Percentiles rank a stretch among this genome's conserved stretches.
These are phyloP conservation scores for Aradophagus sp. DNA, from an alignment of 1,140 invertebrate genomes.

Conservation along the genomic window DNA sequence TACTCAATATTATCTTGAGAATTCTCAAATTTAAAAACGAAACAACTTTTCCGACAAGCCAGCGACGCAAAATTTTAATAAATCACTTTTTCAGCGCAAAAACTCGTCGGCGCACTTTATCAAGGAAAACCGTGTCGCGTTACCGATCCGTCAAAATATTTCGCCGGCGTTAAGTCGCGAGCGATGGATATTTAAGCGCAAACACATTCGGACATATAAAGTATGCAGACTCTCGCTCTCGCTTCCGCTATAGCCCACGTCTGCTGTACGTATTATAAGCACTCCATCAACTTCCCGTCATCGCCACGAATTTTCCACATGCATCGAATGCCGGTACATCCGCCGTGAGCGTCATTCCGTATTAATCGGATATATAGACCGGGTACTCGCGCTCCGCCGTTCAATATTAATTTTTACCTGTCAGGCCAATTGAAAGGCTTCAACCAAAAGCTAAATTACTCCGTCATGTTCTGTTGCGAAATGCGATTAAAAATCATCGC, in stretches of 20 bases:
- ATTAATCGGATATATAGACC: slow-evolving; percentile 54
- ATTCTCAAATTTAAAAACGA: too few species aligned
- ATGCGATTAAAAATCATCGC: slow-evolving; percentile 6
- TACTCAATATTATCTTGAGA: too few species aligned
- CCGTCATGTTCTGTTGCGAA: slow-evolving; percentile 28
- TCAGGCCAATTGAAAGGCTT: slow-evolving; percentile 46
- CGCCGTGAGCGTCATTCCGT: slow-evolving; percentile 55
- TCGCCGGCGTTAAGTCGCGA: slow-evolving; percentile 2
- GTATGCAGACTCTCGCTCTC: slow-evolving; percentile 49
- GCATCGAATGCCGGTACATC: slow-evolving; percentile 57
- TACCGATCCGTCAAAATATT: too few species aligned
- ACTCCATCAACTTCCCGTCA: slow-evolving; percentile 69
- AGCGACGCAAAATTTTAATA: too few species aligned
- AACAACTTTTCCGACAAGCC: too few species aligned
- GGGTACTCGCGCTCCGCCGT: slow-evolving; percentile 27
- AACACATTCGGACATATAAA: slow-evolving; percentile 52
- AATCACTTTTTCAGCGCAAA: too few species aligned
- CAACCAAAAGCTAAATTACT: slow-evolving; percentile 35
- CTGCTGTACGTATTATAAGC: slow-evolving; percentile 70
- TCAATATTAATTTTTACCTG: slow-evolving; percentile 56
- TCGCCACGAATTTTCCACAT: slow-evolving; percentile 62
- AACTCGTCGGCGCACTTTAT: too few species aligned
- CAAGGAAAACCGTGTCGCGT: too few species aligned
- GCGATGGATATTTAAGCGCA: slow-evolving; percentile 20
- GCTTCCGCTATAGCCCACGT: slow-evolving; percentile 41